Evolutionary conservation across 2,888 invertebrate species (phyloP).

Genomic region (Lucinisca nassula): DNA sequence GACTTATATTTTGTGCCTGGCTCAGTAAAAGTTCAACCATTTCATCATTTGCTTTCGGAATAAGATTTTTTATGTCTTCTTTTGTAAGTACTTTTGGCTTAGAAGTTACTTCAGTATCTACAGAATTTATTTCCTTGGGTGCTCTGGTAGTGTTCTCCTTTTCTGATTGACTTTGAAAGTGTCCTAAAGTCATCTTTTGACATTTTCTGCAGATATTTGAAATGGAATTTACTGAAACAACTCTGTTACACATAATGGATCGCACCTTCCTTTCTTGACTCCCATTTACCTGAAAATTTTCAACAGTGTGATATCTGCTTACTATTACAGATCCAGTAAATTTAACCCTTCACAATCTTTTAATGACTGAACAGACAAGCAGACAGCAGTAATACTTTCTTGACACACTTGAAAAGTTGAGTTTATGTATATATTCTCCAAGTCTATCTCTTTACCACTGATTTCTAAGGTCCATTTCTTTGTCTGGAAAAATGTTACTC

Average conservation of each 20-base stretch:
- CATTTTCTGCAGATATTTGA: constrained; percentile 31
- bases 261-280: constrained; percentile 20
- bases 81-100: constrained; percentile 13
- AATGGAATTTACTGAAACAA: constrained; percentile 19
- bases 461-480: constrained; percentile 20
- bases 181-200: constrained; percentile 30
- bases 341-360: constrained; percentile 39
- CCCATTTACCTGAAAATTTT: constrained; percentile 3
- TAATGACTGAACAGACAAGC: constrained; percentile 6
- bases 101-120: background rate
- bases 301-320: constrained; percentile 39
- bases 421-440: constrained; percentile 8
- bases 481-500: constrained; percentile 2
- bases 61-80: constrained; percentile 32
- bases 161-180: background rate
- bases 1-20: constrained; percentile 38
- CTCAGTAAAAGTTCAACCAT: constrained; percentile 46
- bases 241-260: constrained; percentile 28
- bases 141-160: background rate
- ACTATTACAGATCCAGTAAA: constrained; percentile 39
- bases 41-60: constrained; percentile 40
- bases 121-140: background rate
- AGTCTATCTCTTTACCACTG: constrained; percentile 20
- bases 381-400: constrained; percentile 39
- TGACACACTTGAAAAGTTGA: background rate